Conservation (phyloP, 2,113 vertebrate species). For the Delphinus delphis region DNA sequence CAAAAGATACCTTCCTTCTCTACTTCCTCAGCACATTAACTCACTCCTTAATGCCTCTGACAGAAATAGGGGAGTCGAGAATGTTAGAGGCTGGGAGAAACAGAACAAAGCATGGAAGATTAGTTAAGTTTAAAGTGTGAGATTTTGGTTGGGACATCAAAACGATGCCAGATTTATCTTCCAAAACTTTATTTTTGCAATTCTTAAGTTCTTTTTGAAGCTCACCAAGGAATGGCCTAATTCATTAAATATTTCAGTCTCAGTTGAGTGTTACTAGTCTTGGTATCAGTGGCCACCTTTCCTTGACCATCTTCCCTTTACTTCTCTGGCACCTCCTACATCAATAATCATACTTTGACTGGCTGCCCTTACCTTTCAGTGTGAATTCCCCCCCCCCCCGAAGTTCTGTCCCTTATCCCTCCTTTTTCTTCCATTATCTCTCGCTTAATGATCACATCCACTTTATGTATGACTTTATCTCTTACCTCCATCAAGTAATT, state of each 20-base stretch:
- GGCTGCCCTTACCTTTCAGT: background rate
- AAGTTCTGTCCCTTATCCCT: background rate
- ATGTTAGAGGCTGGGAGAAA: background rate
- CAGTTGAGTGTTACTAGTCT: background rate
- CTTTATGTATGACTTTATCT: background rate
- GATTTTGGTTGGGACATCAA: background rate
- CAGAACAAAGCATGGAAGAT: background rate
- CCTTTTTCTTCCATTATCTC: background rate
- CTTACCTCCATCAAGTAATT: background rate
- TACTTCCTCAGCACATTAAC: background rate
- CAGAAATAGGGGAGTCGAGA: background rate
- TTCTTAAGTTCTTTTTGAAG: slow-evolving; percentile 6
- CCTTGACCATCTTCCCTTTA: background rate
- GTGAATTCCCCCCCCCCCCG: background rate
- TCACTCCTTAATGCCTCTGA: background rate
- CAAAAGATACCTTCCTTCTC: background rate
- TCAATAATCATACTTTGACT: background rate
- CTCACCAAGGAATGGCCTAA: background rate
- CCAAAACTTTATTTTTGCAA: background rate
- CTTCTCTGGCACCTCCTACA: background rate
- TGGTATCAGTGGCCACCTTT: background rate
- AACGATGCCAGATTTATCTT: background rate
- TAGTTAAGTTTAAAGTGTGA: background rate
- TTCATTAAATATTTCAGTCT: background rate
- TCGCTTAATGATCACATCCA: background rate